A percentile compares a stretch with the other conserved stretches of the same genome.
These are phyloP conservation scores for Nannobrachium achirus DNA, from an alignment of 2,113 vertebrate species.

Conservation along the genomic window DNA sequence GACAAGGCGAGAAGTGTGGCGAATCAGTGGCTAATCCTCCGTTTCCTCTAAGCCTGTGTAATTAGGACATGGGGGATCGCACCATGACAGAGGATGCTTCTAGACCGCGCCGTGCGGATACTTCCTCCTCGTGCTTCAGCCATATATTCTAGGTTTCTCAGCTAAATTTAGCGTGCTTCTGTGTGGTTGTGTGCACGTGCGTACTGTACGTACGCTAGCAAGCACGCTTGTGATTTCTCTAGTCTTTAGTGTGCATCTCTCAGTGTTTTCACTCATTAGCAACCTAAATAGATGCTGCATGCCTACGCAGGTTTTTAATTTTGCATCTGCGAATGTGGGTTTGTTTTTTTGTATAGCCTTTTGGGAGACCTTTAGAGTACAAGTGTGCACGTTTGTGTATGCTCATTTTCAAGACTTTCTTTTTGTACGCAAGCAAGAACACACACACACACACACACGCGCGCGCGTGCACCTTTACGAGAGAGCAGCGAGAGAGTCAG, in stretches of 20 bases:
- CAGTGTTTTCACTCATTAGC: slow-evolving; percentile 54
- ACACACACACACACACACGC: slow-evolving; percentile 9
- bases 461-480: slow-evolving; percentile 17
- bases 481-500: slow-evolving; percentile 35
- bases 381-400: slow-evolving; percentile 41
- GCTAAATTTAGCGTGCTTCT: slow-evolving; percentile 59
- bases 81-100: slow-evolving; percentile 72
- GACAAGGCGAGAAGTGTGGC: slow-evolving; percentile 75
- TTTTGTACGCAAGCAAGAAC: slow-evolving; percentile 12
- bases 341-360: slow-evolving; percentile 13
- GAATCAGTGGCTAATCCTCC: slow-evolving; percentile 78
- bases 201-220: too few species aligned
- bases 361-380: slow-evolving; percentile 43
- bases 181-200: background rate
- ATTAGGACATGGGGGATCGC: slow-evolving; percentile 82
- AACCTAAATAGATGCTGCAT: slow-evolving; percentile 62
- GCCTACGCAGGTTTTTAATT: slow-evolving; percentile 42
- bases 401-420: too few species aligned
- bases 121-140: slow-evolving; percentile 42
- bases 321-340: slow-evolving; percentile 41
- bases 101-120: slow-evolving; percentile 54
- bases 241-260: slow-evolving; percentile 30
- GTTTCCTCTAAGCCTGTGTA: slow-evolving; percentile 80
- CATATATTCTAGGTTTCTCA: slow-evolving; percentile 60
- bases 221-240: background rate